Percentiles rank a stretch among this genome's conserved stretches.
Conservation (phyloP, 2,888 invertebrate genomes). For the Teleiodes luculella region DNA sequence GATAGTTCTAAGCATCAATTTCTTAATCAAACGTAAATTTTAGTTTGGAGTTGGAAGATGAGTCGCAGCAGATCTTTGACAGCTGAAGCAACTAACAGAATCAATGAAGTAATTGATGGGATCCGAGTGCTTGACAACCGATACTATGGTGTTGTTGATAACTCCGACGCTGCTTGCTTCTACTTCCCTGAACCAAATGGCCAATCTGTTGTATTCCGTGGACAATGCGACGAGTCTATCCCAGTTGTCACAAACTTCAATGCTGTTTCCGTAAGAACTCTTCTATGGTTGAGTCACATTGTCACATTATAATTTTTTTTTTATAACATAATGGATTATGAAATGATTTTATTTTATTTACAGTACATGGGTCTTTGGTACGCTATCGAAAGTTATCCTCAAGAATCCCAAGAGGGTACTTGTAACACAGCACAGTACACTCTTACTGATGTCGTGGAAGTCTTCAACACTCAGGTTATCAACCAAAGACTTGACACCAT, state of each 20-base stretch:
- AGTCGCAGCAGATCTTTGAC: constrained; percentile 38
- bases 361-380: constrained; percentile 19
- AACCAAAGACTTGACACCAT: constrained; percentile 55
- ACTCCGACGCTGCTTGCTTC: constrained; percentile 42
- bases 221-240: constrained; percentile 42
- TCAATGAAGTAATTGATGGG: constrained; percentile 31
- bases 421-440: constrained; percentile 54
- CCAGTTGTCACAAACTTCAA: constrained; percentile 40
- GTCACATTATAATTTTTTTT: not conserved
- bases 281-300: not conserved
- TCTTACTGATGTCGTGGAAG: constrained; percentile 31
- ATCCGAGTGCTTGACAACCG: constrained; percentile 38
- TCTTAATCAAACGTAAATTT: not conserved
- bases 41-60: constrained; percentile 55
- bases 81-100: constrained; percentile 26
- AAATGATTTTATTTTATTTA: not conserved
- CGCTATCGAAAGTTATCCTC: constrained; percentile 34
- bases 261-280: constrained; percentile 20
- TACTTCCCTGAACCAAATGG: constrained; percentile 38
- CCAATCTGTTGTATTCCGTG: constrained; percentile 41
- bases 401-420: constrained; percentile 32
- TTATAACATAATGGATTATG: not conserved
- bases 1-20: not conserved
- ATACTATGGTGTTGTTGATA: constrained; percentile 37
- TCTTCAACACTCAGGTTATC: constrained; percentile 33